These are phyloP conservation scores for Drosophila yooni DNA, from an alignment of 2,888 invertebrate species.

Conservation along the genomic window DNA sequence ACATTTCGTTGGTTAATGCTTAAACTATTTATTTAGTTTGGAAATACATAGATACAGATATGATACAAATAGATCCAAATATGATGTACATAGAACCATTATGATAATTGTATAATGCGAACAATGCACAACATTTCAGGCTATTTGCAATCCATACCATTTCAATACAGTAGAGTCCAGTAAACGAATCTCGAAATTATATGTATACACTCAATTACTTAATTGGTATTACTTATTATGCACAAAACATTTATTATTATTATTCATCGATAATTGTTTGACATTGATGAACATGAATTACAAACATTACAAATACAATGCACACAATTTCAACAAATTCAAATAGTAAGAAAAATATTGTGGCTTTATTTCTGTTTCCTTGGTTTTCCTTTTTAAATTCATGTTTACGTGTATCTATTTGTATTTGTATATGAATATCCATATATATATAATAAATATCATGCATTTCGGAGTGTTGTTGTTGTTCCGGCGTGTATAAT, in stretches of 20 bases:
- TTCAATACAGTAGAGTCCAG: background rate
- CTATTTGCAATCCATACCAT: background rate
- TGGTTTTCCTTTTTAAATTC: background rate
- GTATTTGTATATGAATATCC: background rate
- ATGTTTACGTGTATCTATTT: background rate
- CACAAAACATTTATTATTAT: background rate
- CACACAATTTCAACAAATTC: background rate
- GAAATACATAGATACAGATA: background rate
- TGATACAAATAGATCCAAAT: background rate
- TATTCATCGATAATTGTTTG: background rate
- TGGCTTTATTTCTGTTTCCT: background rate
- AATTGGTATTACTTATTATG: background rate
- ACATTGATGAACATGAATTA: background rate
- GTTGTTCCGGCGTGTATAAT: background rate
- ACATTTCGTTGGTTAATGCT: background rate
- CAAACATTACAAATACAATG: background rate
- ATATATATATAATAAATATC: background rate
- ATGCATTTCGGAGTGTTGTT: background rate
- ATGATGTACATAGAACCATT: background rate
- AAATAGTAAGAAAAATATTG: background rate
- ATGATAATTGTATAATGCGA: background rate
- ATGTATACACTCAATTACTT: background rate
- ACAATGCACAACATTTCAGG: background rate
- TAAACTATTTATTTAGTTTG: background rate
- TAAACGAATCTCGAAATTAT: background rate